Evolutionary conservation across 1,140 invertebrate species (phyloP), one percentile per base, ranked within the genome.

Genomic region (Aphaenogaster ashmeadi): DNA sequence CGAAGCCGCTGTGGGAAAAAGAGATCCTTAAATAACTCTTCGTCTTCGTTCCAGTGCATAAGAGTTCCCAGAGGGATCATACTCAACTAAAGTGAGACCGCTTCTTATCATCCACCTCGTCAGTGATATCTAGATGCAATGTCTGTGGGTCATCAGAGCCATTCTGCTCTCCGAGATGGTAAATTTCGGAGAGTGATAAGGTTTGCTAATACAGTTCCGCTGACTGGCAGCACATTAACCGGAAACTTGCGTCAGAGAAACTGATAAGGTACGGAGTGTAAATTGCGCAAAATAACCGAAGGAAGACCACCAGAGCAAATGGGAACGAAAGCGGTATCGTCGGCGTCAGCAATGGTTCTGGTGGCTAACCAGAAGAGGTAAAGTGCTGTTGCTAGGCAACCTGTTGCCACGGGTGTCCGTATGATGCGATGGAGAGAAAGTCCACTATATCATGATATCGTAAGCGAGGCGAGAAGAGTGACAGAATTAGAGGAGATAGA

Each of bases 321-420:
- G 41, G 83, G 44, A 62, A 36, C 54, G 21, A 86, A 86, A 75
- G 71, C n/a, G 52, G 84, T 44, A 75, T 69, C 88, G 74, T n/a
- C 67, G 64, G 86, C 83, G 69, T 89, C 87, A 88, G 87, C 87
- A 91, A 88, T 80, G 79, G 54, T 85, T 62, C 81, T 74, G 52
- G 89, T 88, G 58, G 74, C 81, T 81, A 91, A 90, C 79, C 80
- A 86, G 89, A 86, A 88, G 87, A 88, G 80, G 75, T 90, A 78
- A 79, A 90, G 47, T 54, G 56, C 81, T 88, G 92, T 93, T 93
- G 92, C 92, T 93, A 93, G 91, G 92, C 87, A 90, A 92, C 91
- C 88, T 93, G 92, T 92, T 93, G 90, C 91, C 91, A 93, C 91
- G 88, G 90, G 64, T 78, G 81, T 47, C 75, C 47, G 15, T 86